A percentile compares a stretch with the other conserved stretches of the same genome.
phyloP scores from a whole-genome alignment of 2,113 vertebrate species.

The Neopipo cinnamomea region DNA sequence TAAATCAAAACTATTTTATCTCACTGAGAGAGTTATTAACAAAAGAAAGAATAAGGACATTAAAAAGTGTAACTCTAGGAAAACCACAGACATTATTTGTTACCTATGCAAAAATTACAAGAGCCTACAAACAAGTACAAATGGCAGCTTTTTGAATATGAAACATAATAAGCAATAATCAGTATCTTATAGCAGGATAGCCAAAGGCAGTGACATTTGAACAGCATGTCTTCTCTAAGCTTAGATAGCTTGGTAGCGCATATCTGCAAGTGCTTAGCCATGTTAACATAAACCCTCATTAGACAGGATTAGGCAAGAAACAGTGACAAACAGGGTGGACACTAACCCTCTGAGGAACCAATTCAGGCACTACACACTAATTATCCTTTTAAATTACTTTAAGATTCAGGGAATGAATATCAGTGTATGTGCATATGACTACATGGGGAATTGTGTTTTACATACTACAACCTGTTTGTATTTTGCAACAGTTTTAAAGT shows the following conservation, averaged over 20 bases:
- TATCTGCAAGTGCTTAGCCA: conserved; percentile 86
- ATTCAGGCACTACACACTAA: conserved; percentile 77
- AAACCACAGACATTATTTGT: not conserved
- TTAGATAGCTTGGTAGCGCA: conserved; percentile 80
- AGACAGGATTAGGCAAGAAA: conserved; percentile 91
- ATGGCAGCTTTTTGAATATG: conserved; percentile 22
- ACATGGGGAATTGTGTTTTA: conserved; percentile 36
- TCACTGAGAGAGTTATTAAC: not conserved
- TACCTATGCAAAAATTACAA: not conserved
- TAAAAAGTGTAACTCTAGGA: not conserved
- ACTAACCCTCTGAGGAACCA: conserved; percentile 84
- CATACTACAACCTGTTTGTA: conserved; percentile 60
- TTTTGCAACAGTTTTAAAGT: conserved; percentile 48
- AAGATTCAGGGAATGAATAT: conserved; percentile 41
- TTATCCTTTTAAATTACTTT: conserved; percentile 84
- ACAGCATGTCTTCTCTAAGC: conserved; percentile 83
- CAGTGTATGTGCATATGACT: conserved; percentile 38
- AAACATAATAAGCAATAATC: conserved; percentile 78
- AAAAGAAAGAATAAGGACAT: not conserved
- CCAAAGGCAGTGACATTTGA: conserved; percentile 83
- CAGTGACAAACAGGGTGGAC: conserved; percentile 89
- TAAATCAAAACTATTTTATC: not conserved
- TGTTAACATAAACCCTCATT: conserved; percentile 98
- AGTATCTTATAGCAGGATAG: conserved; percentile 76
- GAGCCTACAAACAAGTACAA: not conserved